These are phyloP conservation scores for Siniperca knerii DNA, from an alignment of 2,113 vertebrate genomes.

Conservation along the genomic window DNA sequence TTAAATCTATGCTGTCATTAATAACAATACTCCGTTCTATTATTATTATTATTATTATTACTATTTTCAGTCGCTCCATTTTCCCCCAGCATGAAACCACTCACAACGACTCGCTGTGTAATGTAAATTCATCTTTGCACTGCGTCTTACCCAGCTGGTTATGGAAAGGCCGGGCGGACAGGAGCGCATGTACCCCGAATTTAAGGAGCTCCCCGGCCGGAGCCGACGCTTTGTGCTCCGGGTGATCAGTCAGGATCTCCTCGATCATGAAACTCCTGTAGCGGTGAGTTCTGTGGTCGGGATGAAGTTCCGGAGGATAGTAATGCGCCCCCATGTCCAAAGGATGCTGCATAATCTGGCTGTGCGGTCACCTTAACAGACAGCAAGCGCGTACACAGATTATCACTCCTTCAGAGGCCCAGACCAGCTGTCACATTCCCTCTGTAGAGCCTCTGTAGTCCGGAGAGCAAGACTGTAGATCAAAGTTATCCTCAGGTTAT, in stretches of 20 bases:
- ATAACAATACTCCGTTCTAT: not conserved
- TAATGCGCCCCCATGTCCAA: slow-evolving; percentile 91
- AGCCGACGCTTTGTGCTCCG: slow-evolving; percentile 88
- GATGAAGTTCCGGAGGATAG: slow-evolving; percentile 89
- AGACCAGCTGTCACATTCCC: slow-evolving; percentile 56
- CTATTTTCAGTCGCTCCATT: not conserved
- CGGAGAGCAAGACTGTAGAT: not conserved
- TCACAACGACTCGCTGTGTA: no score
- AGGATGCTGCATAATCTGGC: slow-evolving; percentile 90
- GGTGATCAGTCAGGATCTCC: slow-evolving; percentile 95
- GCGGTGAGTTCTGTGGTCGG: slow-evolving; percentile 94
- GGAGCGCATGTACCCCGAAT: slow-evolving; percentile 94
- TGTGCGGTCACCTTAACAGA: slow-evolving; percentile 42
- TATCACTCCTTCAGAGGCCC: slow-evolving; percentile 46
- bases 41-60: not conserved
- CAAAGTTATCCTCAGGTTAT: slow-evolving; percentile 42
- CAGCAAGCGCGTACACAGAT: slow-evolving; percentile 15
- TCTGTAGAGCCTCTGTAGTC: slow-evolving; percentile 18
- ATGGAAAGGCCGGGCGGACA: slow-evolving; percentile 93
- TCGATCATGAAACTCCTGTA: slow-evolving; percentile 99
- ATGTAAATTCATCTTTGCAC: not conserved
- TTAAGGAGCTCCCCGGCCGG: slow-evolving; percentile 93
- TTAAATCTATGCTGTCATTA: not conserved
- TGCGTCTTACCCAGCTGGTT: slow-evolving; percentile 90
- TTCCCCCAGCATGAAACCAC: not conserved